A percentile compares a stretch with the other conserved stretches of the same genome.
phyloP scores from a whole-genome alignment of 1,140 invertebrate genomes.

The Pissodes strobi region DNA sequence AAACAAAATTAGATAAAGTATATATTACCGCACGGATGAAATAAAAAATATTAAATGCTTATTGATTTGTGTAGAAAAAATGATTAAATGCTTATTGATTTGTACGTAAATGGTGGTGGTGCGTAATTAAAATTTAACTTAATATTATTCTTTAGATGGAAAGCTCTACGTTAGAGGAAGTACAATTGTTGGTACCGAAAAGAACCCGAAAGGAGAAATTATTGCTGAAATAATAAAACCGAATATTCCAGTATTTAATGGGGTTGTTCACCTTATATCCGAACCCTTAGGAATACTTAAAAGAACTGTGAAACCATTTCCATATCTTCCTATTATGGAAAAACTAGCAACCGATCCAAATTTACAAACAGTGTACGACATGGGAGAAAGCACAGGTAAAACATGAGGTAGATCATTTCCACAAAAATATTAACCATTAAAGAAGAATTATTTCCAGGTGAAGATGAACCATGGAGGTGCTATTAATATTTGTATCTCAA shows the following conservation, averaged over 20 bases:
- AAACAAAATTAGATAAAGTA: too few relatives aligned
- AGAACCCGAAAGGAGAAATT: conserved; percentile 74
- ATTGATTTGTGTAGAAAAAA: too few relatives aligned
- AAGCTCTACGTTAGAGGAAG: conserved; percentile 70
- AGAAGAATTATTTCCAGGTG: too few relatives aligned
- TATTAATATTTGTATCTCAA: too few relatives aligned
- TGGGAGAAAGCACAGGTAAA: conserved; percentile 63
- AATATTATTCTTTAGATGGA: conserved; percentile 2
- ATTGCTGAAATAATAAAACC: conserved; percentile 79
- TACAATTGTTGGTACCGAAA: conserved; percentile 70
- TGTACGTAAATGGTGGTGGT: too few relatives aligned
- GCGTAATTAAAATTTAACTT: background rate
- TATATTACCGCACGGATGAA: too few relatives aligned
- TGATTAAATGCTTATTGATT: too few relatives aligned
- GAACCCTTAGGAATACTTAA: conserved; percentile 36
- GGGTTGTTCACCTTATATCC: conserved; percentile 87
- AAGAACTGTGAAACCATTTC: conserved; percentile 35
- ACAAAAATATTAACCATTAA: too few relatives aligned
- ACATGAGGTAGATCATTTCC: conserved; percentile 83
- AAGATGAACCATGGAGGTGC: too few relatives aligned
- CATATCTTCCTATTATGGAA: conserved; percentile 37
- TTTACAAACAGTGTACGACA: conserved; percentile 26
- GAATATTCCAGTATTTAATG: conserved; percentile 88
- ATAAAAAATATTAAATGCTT: too few relatives aligned
- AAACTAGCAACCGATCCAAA: conserved; percentile 37